Conservation (phyloP, 2,797 vertebrate genomes). For the Gallinago solitaria region DNA sequence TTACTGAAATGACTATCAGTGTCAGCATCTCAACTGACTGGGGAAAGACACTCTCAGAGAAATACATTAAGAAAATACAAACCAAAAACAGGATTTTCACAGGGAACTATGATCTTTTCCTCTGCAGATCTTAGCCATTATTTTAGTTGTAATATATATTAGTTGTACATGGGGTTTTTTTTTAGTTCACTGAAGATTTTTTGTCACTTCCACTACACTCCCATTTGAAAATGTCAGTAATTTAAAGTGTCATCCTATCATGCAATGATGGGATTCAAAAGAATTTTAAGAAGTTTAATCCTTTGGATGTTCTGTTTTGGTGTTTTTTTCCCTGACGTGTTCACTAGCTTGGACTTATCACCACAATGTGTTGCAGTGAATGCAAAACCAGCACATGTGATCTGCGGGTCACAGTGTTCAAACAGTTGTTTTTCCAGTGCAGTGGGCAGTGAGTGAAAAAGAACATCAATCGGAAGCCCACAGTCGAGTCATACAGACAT, state of each 20-base stretch:
- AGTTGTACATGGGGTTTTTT: not conserved
- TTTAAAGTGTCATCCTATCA: not conserved
- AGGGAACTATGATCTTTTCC: not conserved
- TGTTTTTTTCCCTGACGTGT: accelerated
- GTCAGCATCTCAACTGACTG: not conserved
- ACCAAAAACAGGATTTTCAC: not conserved
- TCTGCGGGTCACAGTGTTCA: not conserved
- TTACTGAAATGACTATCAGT: not conserved
- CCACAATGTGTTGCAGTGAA: not conserved
- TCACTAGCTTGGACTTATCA: not conserved
- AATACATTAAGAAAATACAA: not conserved
- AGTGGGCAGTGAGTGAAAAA: not conserved
- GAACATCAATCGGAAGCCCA: not conserved
- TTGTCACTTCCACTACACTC: not conserved
- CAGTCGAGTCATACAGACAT: not conserved
- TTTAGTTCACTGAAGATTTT: not conserved
- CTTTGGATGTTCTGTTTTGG: not conserved
- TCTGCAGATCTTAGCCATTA: not conserved
- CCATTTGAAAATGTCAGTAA: not conserved
- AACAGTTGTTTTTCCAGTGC: not conserved
- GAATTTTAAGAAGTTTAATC: not conserved
- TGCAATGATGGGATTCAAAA: not conserved
- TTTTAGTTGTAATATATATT: not conserved
- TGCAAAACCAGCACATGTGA: not conserved
- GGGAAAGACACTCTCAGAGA: not conserved